Evolutionary conservation across 2,113 vertebrate species (phyloP).

Genomic region (Cinclus mexicanus): DNA sequence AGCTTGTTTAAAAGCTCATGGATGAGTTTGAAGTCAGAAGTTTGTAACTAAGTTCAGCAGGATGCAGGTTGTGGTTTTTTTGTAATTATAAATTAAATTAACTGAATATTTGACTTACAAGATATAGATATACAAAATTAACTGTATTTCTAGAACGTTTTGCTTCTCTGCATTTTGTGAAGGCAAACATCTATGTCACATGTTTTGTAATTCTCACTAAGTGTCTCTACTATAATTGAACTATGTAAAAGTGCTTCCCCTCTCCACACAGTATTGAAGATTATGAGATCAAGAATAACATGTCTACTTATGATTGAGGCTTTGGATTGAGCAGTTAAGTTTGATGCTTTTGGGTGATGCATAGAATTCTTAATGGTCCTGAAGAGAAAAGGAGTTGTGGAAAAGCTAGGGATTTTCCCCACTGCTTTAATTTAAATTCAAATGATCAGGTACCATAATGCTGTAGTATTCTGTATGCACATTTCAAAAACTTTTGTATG

Average conservation of each 20-base stretch:
- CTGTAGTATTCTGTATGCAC: background rate
- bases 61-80: background rate
- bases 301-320: background rate
- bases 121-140: background rate
- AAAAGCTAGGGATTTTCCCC: background rate
- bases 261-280: background rate
- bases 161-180: background rate
- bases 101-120: background rate
- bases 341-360: background rate
- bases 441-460: background rate
- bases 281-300: background rate
- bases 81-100: background rate
- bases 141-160: background rate
- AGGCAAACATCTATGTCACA: background rate
- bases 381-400: background rate
- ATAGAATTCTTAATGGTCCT: background rate
- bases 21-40: background rate
- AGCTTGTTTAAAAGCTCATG: background rate
- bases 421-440: background rate
- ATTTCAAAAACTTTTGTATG: background rate
- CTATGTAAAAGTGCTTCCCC: background rate
- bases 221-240: background rate
- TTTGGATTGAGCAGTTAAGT: background rate
- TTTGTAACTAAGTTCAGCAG: background rate
- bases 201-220: background rate